Evolutionary conservation across 2,888 invertebrate genomes (phyloP), one percentile per base, ranked within the genome.

Genomic region (Hypomecis atomaria): DNA sequence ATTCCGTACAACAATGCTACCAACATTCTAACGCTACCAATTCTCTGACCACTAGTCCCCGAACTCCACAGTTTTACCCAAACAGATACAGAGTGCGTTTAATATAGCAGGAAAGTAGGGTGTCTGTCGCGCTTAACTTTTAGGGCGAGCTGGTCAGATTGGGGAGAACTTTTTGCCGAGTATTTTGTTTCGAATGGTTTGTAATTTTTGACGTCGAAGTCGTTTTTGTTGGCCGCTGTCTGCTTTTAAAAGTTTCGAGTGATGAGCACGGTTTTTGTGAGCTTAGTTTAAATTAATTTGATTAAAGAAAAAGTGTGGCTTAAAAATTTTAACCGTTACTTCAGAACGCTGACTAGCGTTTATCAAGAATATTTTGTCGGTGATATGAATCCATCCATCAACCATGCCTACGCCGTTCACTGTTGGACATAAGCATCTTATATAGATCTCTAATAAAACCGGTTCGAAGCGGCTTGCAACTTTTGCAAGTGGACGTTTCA

Each of bases 121-220:
- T 65, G 64, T 63, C 65, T 62, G 67, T 69, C 67, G 64, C 67
- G 62, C 59, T 62, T 64, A 71, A 71, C 71, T 71, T 71, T 70
- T 59, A 64, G 62, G 66, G 56, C 42, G 70, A 69, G 71, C 67
- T 69, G 70, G 70, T 68, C 62, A 70, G 70, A 70, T 67, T 67
- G 58, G 53, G 67, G 62, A 43, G 44, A 53, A 64, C 69, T 70
- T 70, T 60, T 61, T 50, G 43, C 57, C 59, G 37, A 62, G 66
- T 66, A 68, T 68, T 71, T 71, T 58, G 69, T 71, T 64, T 62
- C 57, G 53, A 58, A 69, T 65, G 67, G 66, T 67, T 64, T 67
- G n/a, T n/a, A n/a, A n/a, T n/a, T n/a, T n/a, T n/a, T n/a, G n/a
- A n/a, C n/a, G n/a, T n/a, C n/a, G n/a, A 36, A 59, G 45, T 47